Evolutionary conservation across 2,888 invertebrate species (phyloP).

Genomic region (Periphyllus acericola): DNA sequence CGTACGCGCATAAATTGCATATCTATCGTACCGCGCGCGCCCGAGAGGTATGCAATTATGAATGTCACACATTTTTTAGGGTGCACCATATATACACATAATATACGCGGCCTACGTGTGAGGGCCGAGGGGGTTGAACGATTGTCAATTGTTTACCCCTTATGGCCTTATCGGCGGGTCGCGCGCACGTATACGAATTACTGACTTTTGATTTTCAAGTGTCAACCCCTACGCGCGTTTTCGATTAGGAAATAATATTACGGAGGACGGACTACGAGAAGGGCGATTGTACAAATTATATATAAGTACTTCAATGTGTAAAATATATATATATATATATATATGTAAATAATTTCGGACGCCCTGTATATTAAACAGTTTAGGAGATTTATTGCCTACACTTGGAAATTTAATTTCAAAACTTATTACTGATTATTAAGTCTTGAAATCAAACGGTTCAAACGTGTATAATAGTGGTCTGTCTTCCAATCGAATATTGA

Average conservation of each 20-base stretch:
- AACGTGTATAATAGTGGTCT: not conserved
- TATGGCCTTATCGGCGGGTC: constrained; percentile 24
- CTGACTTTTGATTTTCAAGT: constrained; percentile 57
- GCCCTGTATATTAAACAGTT: not conserved
- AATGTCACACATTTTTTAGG: constrained; percentile 49
- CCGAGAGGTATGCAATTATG: constrained; percentile 16
- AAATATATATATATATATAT: not conserved
- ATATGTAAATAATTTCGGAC: not conserved
- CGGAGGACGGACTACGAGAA: not conserved
- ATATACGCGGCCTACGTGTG: not conserved
- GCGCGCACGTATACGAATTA: not conserved
- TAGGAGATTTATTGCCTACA: not conserved
- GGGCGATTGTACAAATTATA: constrained; percentile 10
- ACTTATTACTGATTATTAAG: not conserved
- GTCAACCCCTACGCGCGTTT: constrained; percentile 46
- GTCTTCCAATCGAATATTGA: not conserved
- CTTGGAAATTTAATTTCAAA: not conserved
- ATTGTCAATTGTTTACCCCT: constrained; percentile 49
- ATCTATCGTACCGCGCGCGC: not conserved
- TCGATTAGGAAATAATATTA: constrained; percentile 45
- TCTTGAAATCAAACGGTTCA: not conserved
- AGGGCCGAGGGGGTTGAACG: constrained; percentile 50
- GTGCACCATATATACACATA: not conserved
- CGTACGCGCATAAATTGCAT: not conserved
- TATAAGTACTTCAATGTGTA: not conserved